Percentiles rank a stretch among this genome's conserved stretches.
These are phyloP conservation scores for Nemotelus nigrinus DNA, from an alignment of 2,888 invertebrate species.

Conservation along the genomic window DNA sequence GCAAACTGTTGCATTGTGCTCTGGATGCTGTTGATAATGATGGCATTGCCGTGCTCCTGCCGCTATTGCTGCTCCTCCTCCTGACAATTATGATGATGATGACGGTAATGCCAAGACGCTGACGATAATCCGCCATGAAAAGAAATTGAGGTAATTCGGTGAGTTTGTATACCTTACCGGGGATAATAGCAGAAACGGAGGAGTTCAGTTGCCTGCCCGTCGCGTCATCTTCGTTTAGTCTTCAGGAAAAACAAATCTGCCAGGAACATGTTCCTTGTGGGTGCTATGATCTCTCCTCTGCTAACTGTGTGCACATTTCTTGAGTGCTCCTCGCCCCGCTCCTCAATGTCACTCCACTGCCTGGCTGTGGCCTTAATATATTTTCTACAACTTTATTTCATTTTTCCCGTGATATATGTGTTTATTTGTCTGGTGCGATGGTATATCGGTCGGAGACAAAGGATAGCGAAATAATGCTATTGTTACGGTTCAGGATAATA, in stretches of 20 bases:
- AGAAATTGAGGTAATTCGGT: slow-evolving; percentile 42
- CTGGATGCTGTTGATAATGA: slow-evolving; percentile 26
- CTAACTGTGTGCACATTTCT: slow-evolving; percentile 13
- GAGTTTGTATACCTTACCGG: slow-evolving; percentile 30
- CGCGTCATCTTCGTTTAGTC: neutral
- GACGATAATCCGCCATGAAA: slow-evolving; percentile 38
- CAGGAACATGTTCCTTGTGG: slow-evolving; percentile 21
- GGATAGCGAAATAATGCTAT: slow-evolving; percentile 34
- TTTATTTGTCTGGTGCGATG: slow-evolving; percentile 27
- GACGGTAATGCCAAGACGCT: slow-evolving; percentile 33
- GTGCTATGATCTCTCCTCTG: neutral
- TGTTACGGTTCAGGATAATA: slow-evolving; percentile 34
- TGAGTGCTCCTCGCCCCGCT: neutral
- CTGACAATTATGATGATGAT: slow-evolving; percentile 17
- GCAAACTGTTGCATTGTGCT: slow-evolving; percentile 36
- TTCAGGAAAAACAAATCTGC: slow-evolving; percentile 22
- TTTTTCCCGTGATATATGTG: slow-evolving; percentile 37
- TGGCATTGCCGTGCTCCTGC: slow-evolving; percentile 7
- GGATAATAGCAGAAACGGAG: slow-evolving; percentile 21
- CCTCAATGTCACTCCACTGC: neutral
- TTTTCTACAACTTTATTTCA: slow-evolving; percentile 26
- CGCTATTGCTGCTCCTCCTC: neutral
- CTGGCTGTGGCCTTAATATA: slow-evolving; percentile 13
- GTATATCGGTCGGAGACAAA: slow-evolving; percentile 6
- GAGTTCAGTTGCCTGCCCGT: slow-evolving; percentile 21